phyloP scores from a whole-genome alignment of 1,140 invertebrate genomes.

The Drosophila athabasca region DNA sequence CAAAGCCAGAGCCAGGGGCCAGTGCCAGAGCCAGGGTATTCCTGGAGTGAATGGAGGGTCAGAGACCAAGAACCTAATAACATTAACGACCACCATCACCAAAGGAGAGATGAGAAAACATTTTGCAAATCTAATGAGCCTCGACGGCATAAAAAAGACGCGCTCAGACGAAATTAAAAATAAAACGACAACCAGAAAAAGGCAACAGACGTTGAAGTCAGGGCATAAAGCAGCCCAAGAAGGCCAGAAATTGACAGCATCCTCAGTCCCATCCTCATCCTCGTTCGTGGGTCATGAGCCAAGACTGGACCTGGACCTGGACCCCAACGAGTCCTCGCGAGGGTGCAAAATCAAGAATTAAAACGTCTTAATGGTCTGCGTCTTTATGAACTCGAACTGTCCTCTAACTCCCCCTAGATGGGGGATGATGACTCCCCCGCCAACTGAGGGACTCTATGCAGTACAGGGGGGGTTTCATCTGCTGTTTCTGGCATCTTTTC shows the following conservation, averaged over 20 bases:
- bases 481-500: slow-evolving; percentile 19
- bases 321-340: slow-evolving; percentile 18
- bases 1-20: no score
- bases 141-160: slow-evolving; percentile 77
- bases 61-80: slow-evolving; percentile 68
- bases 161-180: slow-evolving; percentile 68
- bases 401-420: slow-evolving; percentile 1
- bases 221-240: slow-evolving; percentile 41
- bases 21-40: no score
- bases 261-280: not conserved
- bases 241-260: slow-evolving; percentile 63
- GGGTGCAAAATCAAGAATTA: slow-evolving; percentile 83
- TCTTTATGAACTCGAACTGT: slow-evolving; percentile 64
- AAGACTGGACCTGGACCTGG: slow-evolving; percentile 19
- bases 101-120: slow-evolving; percentile 56
- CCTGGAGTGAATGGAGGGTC: not conserved
- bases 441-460: slow-evolving; percentile 26
- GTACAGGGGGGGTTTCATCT: not conserved
- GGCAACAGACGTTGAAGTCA: slow-evolving; percentile 19
- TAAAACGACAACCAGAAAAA: slow-evolving; percentile 46
- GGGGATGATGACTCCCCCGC: slow-evolving; percentile 21
- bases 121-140: slow-evolving; percentile 83
- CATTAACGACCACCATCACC: slow-evolving; percentile 71
- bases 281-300: slow-evolving; percentile 49
- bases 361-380: slow-evolving; percentile 77